Evolutionary conservation across 2,113 vertebrate species (phyloP).

Genomic region (Cervus canadensis): DNA sequence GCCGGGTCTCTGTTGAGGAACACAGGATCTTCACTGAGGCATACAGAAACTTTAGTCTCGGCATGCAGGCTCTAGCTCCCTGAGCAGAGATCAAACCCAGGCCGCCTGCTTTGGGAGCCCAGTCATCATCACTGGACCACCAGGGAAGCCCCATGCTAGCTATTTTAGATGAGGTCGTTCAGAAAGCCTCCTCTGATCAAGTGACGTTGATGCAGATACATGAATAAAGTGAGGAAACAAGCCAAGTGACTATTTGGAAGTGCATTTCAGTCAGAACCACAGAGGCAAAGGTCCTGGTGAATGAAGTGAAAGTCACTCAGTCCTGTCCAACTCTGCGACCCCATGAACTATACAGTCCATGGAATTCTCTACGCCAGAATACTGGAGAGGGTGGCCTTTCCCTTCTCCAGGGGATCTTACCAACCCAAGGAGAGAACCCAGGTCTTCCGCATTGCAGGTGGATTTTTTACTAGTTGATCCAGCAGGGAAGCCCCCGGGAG

Average conservation of each 20-base stretch:
- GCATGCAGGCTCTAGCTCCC: background rate
- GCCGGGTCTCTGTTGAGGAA: accelerated
- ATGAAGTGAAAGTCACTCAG: background rate
- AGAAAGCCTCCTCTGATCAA: background rate
- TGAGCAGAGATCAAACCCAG: background rate
- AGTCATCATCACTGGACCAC: background rate
- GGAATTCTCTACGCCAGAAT: background rate
- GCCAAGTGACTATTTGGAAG: background rate
- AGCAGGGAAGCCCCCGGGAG: background rate
- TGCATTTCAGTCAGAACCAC: background rate
- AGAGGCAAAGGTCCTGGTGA: background rate
- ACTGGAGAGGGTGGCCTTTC: background rate
- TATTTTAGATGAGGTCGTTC: background rate
- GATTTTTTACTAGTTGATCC: background rate
- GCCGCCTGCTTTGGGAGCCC: background rate
- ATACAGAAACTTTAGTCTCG: accelerated
- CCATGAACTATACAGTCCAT: background rate
- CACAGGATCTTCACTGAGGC: background rate
- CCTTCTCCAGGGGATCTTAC: background rate
- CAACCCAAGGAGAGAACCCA: background rate
- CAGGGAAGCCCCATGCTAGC: background rate
- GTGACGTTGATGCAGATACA: background rate
- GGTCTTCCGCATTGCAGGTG: background rate
- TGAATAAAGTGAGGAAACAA: background rate
- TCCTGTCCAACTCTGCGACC: background rate